Percentiles rank a stretch among this genome's conserved stretches.
Evolutionary conservation across 2,797 vertebrate species (phyloP).

Genomic region (Sciurus carolinensis): DNA sequence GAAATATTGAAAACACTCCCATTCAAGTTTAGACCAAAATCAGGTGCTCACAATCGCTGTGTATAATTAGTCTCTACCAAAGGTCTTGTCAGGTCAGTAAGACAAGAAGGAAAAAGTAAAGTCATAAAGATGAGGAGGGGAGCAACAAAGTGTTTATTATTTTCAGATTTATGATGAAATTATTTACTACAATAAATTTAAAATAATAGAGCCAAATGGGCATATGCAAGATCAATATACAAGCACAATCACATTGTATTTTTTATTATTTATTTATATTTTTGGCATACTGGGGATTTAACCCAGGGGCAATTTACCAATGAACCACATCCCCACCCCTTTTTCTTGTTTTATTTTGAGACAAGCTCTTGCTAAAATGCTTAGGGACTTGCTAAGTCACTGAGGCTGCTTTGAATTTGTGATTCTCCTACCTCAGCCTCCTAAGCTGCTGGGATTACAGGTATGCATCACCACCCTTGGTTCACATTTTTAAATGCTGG

Average conservation of each 20-base stretch:
- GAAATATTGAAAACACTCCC: not conserved
- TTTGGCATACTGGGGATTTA: too few relatives aligned
- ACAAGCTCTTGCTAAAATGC: too few relatives aligned
- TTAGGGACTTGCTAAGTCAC: too few relatives aligned
- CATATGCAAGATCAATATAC: not conserved
- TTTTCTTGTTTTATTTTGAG: too few relatives aligned
- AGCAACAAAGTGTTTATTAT: constrained; percentile 24
- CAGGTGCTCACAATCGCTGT: not conserved
- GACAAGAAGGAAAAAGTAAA: constrained; percentile 2
- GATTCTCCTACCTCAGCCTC: too few relatives aligned
- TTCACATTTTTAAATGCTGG: constrained; percentile 11
- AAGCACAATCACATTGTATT: not conserved
- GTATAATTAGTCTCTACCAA: not conserved
- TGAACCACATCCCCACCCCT: too few relatives aligned
- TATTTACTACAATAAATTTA: constrained; percentile 1
- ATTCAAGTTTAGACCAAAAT: constrained; percentile 13
- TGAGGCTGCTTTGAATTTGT: too few relatives aligned
- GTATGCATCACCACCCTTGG: too few relatives aligned
- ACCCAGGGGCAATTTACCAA: too few relatives aligned
- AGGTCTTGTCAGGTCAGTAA: not conserved
- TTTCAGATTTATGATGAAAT: not conserved
- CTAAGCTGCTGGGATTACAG: too few relatives aligned
- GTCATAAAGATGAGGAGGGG: not conserved
- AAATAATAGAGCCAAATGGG: not conserved
- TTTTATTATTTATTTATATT: not conserved